A percentile compares a stretch with the other conserved stretches of the same genome.
Evolutionary conservation across 2,797 vertebrate species (phyloP).

Genomic region (Gadopsis bispinosus): DNA sequence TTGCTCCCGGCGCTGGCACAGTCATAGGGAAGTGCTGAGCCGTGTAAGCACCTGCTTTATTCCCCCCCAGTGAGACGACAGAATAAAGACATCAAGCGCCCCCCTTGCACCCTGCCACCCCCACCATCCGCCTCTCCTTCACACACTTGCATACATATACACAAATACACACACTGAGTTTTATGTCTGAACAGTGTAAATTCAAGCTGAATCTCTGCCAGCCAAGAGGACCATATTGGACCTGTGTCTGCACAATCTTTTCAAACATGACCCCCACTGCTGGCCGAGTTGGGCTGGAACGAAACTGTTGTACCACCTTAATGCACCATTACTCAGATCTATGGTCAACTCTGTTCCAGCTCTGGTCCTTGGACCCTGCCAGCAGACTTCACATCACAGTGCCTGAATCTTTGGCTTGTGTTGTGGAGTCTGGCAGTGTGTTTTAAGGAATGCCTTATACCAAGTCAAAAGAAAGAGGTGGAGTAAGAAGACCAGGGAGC

Average conservation of each 20-base stretch:
- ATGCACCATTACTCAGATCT: conserved; percentile 52
- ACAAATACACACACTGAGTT: background rate
- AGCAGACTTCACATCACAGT: conserved; percentile 49
- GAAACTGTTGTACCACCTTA: conserved; percentile 41
- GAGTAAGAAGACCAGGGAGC: conserved; percentile 5
- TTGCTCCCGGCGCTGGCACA: conserved; percentile 75
- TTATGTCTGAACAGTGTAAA: background rate
- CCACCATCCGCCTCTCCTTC: conserved; percentile 8
- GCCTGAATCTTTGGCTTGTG: conserved; percentile 51
- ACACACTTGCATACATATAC: conserved; percentile 21
- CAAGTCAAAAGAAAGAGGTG: conserved; percentile 35
- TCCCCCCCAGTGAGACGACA: conserved; percentile 67
- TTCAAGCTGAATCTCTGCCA: conserved; percentile 6
- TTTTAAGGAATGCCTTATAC: conserved; percentile 42
- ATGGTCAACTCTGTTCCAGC: conserved; percentile 38
- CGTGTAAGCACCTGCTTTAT: conserved; percentile 82
- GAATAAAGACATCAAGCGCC: conserved; percentile 78
- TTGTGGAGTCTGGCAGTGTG: conserved; percentile 42
- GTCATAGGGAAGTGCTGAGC: conserved; percentile 75
- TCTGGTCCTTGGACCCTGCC: conserved; percentile 48
- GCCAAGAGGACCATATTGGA: conserved; percentile 8
- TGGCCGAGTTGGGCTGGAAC: conserved; percentile 33
- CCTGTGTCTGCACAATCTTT: conserved; percentile 17
- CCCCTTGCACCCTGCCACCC: background rate
- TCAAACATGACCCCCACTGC: conserved; percentile 26